These are phyloP conservation scores for Himalopsyche phryganea DNA, from an alignment of 1,140 invertebrate genomes.

Conservation along the genomic window DNA sequence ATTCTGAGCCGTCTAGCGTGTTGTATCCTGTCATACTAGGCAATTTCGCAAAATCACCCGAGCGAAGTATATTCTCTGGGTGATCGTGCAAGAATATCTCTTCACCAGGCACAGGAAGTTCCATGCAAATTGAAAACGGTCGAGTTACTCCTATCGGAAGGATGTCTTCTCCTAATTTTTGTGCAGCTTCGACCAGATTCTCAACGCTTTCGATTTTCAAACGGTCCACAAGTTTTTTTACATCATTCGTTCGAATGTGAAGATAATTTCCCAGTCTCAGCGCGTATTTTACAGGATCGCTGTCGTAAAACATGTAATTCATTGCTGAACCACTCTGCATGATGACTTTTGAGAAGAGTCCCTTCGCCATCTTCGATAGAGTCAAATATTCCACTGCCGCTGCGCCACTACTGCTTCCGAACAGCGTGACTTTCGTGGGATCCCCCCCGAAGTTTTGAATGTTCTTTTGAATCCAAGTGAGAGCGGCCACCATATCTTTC, in stretches of 20 bases:
- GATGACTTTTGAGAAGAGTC: constrained; percentile 44
- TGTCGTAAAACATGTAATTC: constrained; percentile 55
- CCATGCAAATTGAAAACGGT: constrained; percentile 11
- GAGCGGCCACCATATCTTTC: constrained; percentile 64
- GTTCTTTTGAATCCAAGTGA: constrained; percentile 64
- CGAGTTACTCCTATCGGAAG: constrained; percentile 25
- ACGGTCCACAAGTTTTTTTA: constrained; percentile 39
- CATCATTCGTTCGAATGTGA: constrained; percentile 43
- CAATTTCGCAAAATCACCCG: constrained; percentile 30
- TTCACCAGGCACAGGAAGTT: constrained; percentile 16
- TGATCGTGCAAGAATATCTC: constrained; percentile 19
- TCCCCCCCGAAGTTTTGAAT: constrained; percentile 69
- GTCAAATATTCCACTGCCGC: constrained; percentile 38
- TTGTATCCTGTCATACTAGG: constrained; percentile 28
- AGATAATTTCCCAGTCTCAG: constrained; percentile 50
- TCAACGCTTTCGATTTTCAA: constrained; percentile 23
- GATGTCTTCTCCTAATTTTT: constrained; percentile 24
- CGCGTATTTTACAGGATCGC: constrained; percentile 49
- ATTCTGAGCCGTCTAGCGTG: constrained; percentile 22
- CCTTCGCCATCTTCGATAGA: constrained; percentile 31
- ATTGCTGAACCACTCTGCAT: constrained; percentile 58
- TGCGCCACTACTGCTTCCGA: constrained; percentile 67
- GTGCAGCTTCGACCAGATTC: constrained; percentile 34
- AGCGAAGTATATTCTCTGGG: constrained; percentile 25
- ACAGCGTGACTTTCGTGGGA: constrained; percentile 58